Conservation (phyloP, 2,888 invertebrate genomes). For the Cephus pygmeus region DNA sequence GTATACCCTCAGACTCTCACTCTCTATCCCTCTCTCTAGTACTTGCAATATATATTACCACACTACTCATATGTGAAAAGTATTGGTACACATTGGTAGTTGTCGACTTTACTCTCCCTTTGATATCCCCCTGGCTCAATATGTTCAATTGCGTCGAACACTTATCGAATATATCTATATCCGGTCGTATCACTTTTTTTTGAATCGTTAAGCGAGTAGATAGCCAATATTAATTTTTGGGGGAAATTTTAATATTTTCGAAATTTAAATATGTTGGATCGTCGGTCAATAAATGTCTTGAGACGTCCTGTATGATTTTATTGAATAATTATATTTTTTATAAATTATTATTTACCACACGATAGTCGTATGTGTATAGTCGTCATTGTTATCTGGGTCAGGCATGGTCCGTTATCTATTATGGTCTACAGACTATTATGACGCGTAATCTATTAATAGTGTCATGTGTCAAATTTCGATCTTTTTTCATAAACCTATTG, state of each 20-base stretch:
- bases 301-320: not conserved
- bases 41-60: slow-evolving; percentile 23
- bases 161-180: not conserved
- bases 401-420: not conserved
- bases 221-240: not conserved
- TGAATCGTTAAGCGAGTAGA: not conserved
- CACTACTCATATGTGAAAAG: not conserved
- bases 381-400: too few relatives aligned
- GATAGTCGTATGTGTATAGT: too few relatives aligned
- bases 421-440: not conserved
- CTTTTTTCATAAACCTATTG: not conserved
- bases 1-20: not conserved
- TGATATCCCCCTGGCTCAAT: not conserved
- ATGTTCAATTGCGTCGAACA: not conserved
- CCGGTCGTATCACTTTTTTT: not conserved
- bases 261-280: not conserved
- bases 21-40: slow-evolving; percentile 19
- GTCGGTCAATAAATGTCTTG: not conserved
- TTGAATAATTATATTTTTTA: not conserved
- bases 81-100: not conserved
- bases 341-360: too few relatives aligned
- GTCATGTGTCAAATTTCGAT: not conserved
- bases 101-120: not conserved
- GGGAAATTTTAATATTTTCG: not conserved
- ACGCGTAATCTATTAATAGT: not conserved